Conservation (phyloP, 2,113 vertebrate species). For the Propithecus coquereli region DNA sequence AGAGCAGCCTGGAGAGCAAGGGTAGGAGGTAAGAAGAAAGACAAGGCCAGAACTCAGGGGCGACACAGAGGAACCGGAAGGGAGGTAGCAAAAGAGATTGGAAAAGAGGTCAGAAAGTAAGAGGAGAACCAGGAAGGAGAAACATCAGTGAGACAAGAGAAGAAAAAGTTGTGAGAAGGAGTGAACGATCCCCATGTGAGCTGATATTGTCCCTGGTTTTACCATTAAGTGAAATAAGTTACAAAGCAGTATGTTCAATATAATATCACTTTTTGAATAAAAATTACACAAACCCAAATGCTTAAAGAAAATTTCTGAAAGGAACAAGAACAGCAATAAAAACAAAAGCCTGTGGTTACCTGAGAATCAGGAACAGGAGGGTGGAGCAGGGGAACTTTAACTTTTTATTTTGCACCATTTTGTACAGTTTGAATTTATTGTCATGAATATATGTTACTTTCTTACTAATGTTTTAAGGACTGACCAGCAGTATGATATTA, state of each 20-base stretch:
- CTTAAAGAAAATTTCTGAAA: neutral
- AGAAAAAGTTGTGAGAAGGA: neutral
- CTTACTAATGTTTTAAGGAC: conserved; percentile 11
- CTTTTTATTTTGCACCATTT: neutral
- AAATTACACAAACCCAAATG: neutral
- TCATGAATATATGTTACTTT: neutral
- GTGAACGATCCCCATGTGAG: neutral
- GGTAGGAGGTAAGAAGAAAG: neutral
- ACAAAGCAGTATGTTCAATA: neutral
- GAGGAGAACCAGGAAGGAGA: neutral
- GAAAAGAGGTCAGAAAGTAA: neutral
- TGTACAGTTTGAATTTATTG: neutral
- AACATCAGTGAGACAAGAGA: neutral
- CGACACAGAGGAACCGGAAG: neutral
- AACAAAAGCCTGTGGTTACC: neutral
- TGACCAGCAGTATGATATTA: neutral
- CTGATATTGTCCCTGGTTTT: neutral
- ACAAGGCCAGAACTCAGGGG: neutral
- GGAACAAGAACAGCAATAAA: neutral
- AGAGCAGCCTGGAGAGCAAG: neutral
- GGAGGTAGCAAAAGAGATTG: neutral
- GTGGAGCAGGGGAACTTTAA: neutral
- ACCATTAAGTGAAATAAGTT: neutral
- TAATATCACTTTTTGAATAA: neutral
- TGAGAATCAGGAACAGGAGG: neutral